Evolutionary conservation across 2,113 vertebrate genomes (phyloP), one percentile per base, ranked within the genome.

Genomic region (Neodontobutis hainanensis): DNA sequence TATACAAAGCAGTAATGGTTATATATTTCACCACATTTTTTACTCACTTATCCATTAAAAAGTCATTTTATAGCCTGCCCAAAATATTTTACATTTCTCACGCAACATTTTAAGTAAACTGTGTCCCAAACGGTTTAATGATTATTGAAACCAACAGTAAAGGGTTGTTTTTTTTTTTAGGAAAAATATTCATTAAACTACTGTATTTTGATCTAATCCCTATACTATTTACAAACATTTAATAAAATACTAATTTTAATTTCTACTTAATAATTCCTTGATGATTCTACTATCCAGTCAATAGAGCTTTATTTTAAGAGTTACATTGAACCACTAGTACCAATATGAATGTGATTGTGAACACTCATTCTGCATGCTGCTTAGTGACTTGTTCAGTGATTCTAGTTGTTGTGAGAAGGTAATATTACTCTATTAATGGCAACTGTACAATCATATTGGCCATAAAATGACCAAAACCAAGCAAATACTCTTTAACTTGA

Each of bases 371-470:
- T 92, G 92, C 92, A 92, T 92, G 91, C 90, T 80, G 80, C 84
- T 89, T 87, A 88, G 85, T 92, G 83, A 88, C 77, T 82, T 77
- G 83, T 85, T 89, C 73, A 80, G 87, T 91, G 75, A 63, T 79
- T 68, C 80, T 85, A 85, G 69, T 76, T 87, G 76, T 77, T 78
- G 84, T 88, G 75, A 85, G 77, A 82, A 81, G 82, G 78, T 87
- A 73, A 82, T 80, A 70, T 87, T 86, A 60, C 61, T 88, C 71
- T 80, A 73, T 78, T 55, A 78, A 83, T 58, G 83, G 81, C 76
- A 85, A 80, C 73, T 90, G 84, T 88, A 88, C 89, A 89, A 87
- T 89, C 86, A 90, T 77, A 82, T 87, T 87, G 81, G 90, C 77
- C 86, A 86, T 64, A 73, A 64, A 55, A 86, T 87, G 88, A 91